Percentiles rank a stretch among this genome's conserved stretches.
Evolutionary conservation across 2,113 vertebrate genomes (phyloP).

Genomic region (Benitochromis conjunctus): DNA sequence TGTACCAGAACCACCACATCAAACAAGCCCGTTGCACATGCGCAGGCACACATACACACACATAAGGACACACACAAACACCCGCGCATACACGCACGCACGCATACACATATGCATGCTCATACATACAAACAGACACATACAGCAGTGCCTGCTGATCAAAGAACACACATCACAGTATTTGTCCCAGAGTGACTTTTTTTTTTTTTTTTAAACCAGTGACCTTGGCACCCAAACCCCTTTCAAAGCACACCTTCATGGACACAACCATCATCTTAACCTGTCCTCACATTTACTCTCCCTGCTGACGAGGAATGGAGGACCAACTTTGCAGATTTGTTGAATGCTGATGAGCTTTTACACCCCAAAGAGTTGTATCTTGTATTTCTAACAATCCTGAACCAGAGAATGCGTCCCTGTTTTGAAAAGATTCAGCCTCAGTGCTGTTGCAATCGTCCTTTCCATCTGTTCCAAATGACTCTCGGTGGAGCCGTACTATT

Average conservation of each 20-base stretch:
- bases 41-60: background rate
- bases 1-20: conserved; percentile 71
- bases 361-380: conserved; percentile 40
- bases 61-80: background rate
- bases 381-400: conserved; percentile 45
- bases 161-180: conserved; percentile 49
- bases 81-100: background rate
- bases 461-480: conserved; percentile 53
- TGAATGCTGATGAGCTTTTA: conserved; percentile 51
- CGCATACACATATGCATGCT: background rate
- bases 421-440: conserved; percentile 19
- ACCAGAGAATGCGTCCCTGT: conserved; percentile 14
- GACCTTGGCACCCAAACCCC: conserved; percentile 58
- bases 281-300: conserved; percentile 15
- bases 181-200: conserved; percentile 47
- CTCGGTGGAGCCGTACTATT: conserved; percentile 34
- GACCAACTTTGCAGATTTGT: conserved; percentile 36
- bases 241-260: conserved; percentile 56
- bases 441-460: conserved; percentile 39
- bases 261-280: conserved; percentile 37
- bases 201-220: background rate
- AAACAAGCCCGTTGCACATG: conserved; percentile 62
- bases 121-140: conserved; percentile 7
- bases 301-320: conserved; percentile 13
- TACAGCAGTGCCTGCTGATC: conserved; percentile 25